Base-by-base conservation (phyloP, 2,888 invertebrate species). In the Drosophila anceps region DNA sequence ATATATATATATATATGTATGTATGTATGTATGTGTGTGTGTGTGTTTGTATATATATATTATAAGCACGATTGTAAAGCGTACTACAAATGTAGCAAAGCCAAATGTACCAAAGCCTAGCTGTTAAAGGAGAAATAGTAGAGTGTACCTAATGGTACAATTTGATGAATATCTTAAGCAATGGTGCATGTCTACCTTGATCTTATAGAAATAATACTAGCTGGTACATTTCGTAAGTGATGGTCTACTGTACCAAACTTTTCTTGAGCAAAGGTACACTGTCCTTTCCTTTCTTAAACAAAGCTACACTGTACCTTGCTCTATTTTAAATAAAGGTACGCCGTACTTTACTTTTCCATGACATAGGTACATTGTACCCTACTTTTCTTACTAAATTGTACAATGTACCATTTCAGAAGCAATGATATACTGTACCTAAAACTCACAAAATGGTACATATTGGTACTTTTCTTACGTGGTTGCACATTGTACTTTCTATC, bases 1-100 rank as follows among this genome's bases (percentile, higher is more conserved):
- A 63, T 39, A 60, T 62, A 70, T 72, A 62, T 70, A 27, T 76
- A 53, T 69, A 44, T 61, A 48, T 73, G 41, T 62, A 31, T 74
- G 29, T 48, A n/a, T n/a, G n/a, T n/a, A n/a, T n/a, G n/a, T n/a
- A n/a, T n/a, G 29, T 48, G 29, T 31, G n/a, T 66, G 64, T 69
- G 44, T 79, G 51, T 61, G 35, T 48, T 48, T 65, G 46, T 61
- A n/a, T 61, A 46, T 62, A 10, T 67, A 55, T 67, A 60, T 51
- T 24, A 35, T 15, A 39, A 37, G 39, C 73, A 33, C 50, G 50
- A 20, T 50, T 50, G 50, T 8, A 13, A 50, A 20, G 33, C 31
- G 31, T 18, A 8, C 31, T 48, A 12, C 6, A 31, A 18, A 7
- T 50, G 48, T 50, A 50, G 31, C 46, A 29, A 29, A 29, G 9